These are phyloP conservation scores for Mythimna vitellina DNA, from an alignment of 2,888 invertebrate species.

Conservation along the genomic window DNA sequence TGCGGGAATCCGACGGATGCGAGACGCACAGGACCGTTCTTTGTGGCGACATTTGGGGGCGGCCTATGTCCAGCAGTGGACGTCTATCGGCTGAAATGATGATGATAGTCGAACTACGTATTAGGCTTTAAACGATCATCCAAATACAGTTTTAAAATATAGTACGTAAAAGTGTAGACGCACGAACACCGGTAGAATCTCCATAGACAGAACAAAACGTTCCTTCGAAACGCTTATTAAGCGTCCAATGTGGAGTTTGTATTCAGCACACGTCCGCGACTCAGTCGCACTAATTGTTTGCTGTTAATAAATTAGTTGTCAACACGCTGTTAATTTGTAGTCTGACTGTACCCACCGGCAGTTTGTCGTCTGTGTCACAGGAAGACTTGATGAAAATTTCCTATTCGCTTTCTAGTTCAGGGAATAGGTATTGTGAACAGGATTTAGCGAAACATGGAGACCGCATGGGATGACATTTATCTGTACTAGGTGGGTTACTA, in stretches of 20 bases:
- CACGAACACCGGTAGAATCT: neutral
- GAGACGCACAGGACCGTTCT: too few relatives aligned
- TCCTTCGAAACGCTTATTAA: constrained; percentile 26
- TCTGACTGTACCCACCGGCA: neutral
- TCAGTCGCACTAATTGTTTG: constrained; percentile 44
- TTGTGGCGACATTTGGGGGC: too few relatives aligned
- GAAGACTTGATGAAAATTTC: neutral
- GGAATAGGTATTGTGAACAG: neutral
- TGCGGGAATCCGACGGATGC: too few relatives aligned
- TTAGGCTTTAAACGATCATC: too few relatives aligned
- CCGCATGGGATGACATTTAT: neutral
- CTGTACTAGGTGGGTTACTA: too few relatives aligned
- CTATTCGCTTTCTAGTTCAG: neutral
- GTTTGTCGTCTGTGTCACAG: constrained; percentile 5
- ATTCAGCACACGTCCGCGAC: constrained; percentile 47
- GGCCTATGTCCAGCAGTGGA: too few relatives aligned
- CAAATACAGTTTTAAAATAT: too few relatives aligned
- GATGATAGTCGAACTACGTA: too few relatives aligned
- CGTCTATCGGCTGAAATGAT: too few relatives aligned
- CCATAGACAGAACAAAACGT: neutral
- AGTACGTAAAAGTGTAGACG: too few relatives aligned
- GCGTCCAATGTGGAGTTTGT: neutral
- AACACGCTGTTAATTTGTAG: constrained; percentile 50
- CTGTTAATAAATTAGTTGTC: constrained; percentile 56
- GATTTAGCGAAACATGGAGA: neutral